Evolutionary conservation across 2,888 invertebrate genomes (phyloP), one percentile per base, ranked within the genome.

Genomic region (Patella caerulea): DNA sequence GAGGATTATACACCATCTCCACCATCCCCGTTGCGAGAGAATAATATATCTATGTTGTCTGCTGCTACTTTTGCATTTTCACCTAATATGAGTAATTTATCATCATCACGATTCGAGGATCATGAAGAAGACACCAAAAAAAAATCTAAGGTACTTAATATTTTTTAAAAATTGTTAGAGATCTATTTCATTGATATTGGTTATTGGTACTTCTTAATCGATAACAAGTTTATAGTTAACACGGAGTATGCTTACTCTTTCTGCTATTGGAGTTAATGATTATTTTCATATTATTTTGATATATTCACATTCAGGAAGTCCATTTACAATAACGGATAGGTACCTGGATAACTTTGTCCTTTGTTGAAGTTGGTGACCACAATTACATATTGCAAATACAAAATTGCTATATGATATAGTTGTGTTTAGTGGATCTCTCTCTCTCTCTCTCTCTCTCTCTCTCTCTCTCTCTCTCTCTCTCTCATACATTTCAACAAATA

Each of bases 21-120:
- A 2, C 85, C 85, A 12, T 84, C 84, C 2, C 84, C 83, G 5
- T 80, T 81, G 17, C 82, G 81, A 65, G 65, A 65, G 2, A 65
- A 65, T 65, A 65, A 65, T 65, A 65, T 65, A 19, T 65, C 65
- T 65, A 65, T 65, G 24, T 65, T 65, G 14, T 24, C 19, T 65
- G 24, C 19, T 24, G 24, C 65, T 9, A 24, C 11, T 19, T 19
- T 19, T 2, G 65, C 24, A 24, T 65, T 24, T 24, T 65, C 65
- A 19, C 65, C 65, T 79, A 86, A 86, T 74, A 84, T 86, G 24
- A 86, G 86, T 78, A 85, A 84, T 24, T 73, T 87, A 52, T 86
- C 87, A 9, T 84, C 84, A 54, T 81, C 84, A n/a, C 78, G 83
- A 75, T 79, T 86, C n/a, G 86, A 86, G 19, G 88, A 86, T 2